phyloP scores from a whole-genome alignment of 2,797 vertebrate species.

The Phalloptychus januarius region DNA sequence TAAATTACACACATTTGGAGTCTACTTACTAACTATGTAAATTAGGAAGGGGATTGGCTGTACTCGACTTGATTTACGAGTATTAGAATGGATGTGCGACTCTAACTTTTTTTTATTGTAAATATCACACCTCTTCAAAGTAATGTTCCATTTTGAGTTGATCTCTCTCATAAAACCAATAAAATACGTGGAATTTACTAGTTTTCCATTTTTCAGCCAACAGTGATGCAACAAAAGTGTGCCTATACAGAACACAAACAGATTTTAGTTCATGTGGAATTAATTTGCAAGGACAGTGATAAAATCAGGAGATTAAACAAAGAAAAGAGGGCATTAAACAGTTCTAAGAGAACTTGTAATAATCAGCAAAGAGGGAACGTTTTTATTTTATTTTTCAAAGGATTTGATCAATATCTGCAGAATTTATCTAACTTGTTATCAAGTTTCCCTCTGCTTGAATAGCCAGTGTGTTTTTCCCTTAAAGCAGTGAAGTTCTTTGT shows the following conservation, averaged over 20 bases:
- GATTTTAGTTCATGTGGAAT: neutral
- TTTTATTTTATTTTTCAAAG: constrained; percentile 9
- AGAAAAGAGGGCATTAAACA: neutral
- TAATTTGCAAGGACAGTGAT: neutral
- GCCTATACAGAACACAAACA: neutral
- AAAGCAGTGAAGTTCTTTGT: constrained; percentile 55
- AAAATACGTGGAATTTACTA: neutral
- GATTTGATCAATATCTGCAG: constrained; percentile 6
- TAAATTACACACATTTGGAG: constrained; percentile 2
- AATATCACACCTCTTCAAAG: neutral
- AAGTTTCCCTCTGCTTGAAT: constrained; percentile 6
- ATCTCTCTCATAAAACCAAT: neutral
- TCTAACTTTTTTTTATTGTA: neutral
- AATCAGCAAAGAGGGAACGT: neutral
- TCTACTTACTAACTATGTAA: neutral
- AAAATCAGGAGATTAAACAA: constrained; percentile 6
- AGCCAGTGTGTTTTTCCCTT: neutral
- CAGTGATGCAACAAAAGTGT: neutral
- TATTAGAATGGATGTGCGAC: neutral
- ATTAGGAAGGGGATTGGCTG: neutral
- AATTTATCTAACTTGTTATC: constrained; percentile 4
- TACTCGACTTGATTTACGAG: neutral
- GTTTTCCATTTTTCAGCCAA: neutral
- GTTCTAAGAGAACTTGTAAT: neutral
- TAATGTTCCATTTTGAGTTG: neutral